These are phyloP conservation scores for Pogona vitticeps DNA, from an alignment of 2,113 vertebrate species.

Conservation along the genomic window DNA sequence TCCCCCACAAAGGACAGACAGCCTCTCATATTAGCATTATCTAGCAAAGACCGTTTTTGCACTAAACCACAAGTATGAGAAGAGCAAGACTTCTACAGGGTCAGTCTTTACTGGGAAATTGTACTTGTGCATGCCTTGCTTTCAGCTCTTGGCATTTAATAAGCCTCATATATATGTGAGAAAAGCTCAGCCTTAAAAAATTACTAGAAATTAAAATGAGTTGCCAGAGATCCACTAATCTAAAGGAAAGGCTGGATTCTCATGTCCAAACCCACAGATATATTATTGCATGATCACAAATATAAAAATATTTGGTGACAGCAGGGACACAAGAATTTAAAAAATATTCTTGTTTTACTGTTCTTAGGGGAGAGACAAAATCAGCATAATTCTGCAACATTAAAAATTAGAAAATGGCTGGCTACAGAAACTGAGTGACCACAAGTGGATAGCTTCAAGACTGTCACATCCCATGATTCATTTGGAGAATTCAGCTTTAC, in stretches of 20 bases:
- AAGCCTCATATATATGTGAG: not conserved
- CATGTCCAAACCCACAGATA: not conserved
- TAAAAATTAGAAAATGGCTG: not conserved
- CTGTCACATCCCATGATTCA: not conserved
- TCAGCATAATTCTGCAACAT: not conserved
- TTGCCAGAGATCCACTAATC: not conserved
- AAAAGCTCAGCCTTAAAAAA: not conserved
- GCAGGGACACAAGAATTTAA: not conserved
- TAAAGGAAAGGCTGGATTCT: not conserved
- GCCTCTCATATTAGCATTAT: not conserved
- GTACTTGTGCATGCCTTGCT: not conserved
- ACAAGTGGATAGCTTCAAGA: not conserved
- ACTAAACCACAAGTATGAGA: not conserved
- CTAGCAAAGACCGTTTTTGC: not conserved
- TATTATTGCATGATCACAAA: not conserved
- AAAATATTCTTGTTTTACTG: not conserved
- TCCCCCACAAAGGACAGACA: not conserved
- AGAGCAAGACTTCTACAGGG: not conserved
- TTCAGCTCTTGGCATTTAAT: not conserved
- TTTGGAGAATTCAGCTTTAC: not conserved
- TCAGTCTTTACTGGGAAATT: not conserved
- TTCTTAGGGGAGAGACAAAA: not conserved
- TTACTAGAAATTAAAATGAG: not conserved
- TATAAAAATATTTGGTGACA: no score
- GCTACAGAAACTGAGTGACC: not conserved